Evolutionary conservation across 2,113 vertebrate species (phyloP).

Genomic region (Nestor notabilis): DNA sequence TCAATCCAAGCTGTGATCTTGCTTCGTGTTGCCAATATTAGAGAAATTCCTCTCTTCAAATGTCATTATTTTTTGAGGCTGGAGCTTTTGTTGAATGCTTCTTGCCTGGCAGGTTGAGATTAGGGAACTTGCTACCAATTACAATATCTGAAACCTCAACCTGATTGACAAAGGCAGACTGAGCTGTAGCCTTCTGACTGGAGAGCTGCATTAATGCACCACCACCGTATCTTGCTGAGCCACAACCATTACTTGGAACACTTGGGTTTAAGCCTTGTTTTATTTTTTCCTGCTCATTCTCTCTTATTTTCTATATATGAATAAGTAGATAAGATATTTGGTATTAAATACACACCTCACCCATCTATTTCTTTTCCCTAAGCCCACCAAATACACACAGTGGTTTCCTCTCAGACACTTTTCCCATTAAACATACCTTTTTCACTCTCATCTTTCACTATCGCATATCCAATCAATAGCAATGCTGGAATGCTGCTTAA

Average conservation of each 20-base stretch:
- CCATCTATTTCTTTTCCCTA: background rate
- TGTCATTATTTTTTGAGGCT: constrained; percentile 27
- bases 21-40: background rate
- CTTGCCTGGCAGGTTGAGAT: constrained; percentile 59
- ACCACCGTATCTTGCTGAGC: background rate
- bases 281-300: background rate
- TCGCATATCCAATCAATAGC: constrained; percentile 37
- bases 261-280: background rate
- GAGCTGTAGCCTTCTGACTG: background rate
- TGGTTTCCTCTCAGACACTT: background rate
- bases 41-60: background rate
- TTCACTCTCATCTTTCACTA: background rate
- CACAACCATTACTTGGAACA: background rate
- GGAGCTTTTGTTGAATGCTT: constrained; percentile 37
- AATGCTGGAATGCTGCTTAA: constrained; percentile 49
- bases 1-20: constrained; percentile 36
- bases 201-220: background rate
- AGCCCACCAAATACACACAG: background rate
- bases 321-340: background rate
- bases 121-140: constrained; percentile 62
- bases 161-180: constrained; percentile 4
- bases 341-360: background rate
- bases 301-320: background rate
- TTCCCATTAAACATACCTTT: background rate
- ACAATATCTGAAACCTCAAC: constrained; percentile 27